phyloP scores from a whole-genome alignment of 2,113 vertebrate genomes.

The Puffinus mauretanicus region DNA sequence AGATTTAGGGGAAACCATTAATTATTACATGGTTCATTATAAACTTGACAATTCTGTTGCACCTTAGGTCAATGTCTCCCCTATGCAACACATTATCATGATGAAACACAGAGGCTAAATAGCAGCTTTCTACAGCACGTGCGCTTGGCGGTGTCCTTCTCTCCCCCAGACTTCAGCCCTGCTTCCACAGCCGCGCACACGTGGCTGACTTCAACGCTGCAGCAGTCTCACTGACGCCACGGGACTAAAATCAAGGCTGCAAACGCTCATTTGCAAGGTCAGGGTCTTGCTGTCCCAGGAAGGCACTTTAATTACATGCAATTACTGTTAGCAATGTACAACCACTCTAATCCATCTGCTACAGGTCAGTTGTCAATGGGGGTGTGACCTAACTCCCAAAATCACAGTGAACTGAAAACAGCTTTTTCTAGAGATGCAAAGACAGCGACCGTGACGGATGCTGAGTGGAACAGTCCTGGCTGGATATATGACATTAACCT shows the following conservation, averaged over 20 bases:
- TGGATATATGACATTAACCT: background rate
- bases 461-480: background rate
- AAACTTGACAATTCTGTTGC: background rate
- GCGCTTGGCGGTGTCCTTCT: background rate
- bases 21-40: background rate
- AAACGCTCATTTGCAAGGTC: background rate
- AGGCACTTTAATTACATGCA: background rate
- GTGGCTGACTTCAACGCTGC: accelerated
- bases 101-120: background rate
- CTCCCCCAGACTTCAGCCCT: background rate
- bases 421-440: background rate
- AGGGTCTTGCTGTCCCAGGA: background rate
- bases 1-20: background rate
- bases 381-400: background rate
- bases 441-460: accelerated
- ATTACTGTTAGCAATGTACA: background rate
- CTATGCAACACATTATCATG: background rate
- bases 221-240: background rate
- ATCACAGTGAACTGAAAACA: background rate
- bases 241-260: background rate
- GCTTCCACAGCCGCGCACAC: accelerated
- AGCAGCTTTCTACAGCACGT: background rate
- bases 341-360: background rate
- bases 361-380: background rate
- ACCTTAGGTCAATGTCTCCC: background rate